These are phyloP conservation scores for Tubulanus polymorphus DNA, from an alignment of 2,888 invertebrate genomes.

Conservation along the genomic window DNA sequence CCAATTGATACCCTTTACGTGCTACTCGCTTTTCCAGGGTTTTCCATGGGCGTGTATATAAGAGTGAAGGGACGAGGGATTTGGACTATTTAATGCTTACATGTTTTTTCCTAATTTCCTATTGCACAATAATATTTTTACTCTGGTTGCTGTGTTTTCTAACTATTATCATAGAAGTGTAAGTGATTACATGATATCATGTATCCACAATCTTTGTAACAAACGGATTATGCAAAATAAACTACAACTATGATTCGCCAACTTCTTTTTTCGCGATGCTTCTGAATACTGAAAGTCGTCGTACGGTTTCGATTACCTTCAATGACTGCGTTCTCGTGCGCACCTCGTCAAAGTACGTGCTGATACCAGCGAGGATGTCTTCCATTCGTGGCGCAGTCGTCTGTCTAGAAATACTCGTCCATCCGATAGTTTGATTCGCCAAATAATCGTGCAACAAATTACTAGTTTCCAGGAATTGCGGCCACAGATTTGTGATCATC, in stretches of 20 bases:
- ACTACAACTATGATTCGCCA: background rate
- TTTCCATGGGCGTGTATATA: too few relatives aligned
- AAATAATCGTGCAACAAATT: slow-evolving; percentile 18
- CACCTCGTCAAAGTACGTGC: slow-evolving; percentile 29
- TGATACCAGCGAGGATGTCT: slow-evolving; percentile 19
- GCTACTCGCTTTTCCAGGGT: too few relatives aligned
- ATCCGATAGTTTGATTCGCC: slow-evolving; percentile 11
- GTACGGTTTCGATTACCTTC: slow-evolving; percentile 11
- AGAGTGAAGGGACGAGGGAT: too few relatives aligned
- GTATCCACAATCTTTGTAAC: too few relatives aligned
- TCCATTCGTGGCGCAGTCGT: slow-evolving; percentile 22
- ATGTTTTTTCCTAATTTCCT: too few relatives aligned
- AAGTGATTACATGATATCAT: too few relatives aligned
- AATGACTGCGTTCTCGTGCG: slow-evolving; percentile 30
- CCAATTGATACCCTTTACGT: too few relatives aligned
- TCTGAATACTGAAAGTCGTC: background rate
- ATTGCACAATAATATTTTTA: too few relatives aligned
- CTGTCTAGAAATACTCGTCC: slow-evolving; percentile 21
- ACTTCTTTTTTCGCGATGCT: background rate
- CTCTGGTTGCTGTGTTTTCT: too few relatives aligned
- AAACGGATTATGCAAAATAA: background rate
- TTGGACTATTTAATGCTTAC: too few relatives aligned
- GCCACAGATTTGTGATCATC: slow-evolving; percentile 17
- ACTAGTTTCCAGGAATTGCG: slow-evolving; percentile 16
- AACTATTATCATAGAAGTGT: too few relatives aligned